Conservation (phyloP, 2,888 invertebrate genomes). For the Ryuthela nishihirai region DNA sequence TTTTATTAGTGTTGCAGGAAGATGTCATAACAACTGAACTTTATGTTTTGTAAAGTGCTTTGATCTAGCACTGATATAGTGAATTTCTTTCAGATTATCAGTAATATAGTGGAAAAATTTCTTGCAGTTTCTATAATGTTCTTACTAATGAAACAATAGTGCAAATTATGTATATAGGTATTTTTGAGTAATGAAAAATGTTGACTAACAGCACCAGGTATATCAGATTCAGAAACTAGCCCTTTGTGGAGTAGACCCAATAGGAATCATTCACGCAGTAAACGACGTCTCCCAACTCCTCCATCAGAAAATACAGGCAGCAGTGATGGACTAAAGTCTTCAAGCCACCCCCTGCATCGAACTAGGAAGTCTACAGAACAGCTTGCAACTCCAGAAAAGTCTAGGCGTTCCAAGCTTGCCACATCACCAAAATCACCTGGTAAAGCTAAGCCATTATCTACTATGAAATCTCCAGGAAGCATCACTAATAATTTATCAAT, state of each 20-base stretch:
- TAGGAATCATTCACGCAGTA: neutral
- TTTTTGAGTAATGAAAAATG: too few relatives aligned
- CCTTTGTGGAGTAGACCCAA: neutral
- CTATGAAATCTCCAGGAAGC: conserved; percentile 30
- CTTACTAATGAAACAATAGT: too few relatives aligned
- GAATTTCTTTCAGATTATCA: too few relatives aligned
- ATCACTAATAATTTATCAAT: conserved; percentile 29
- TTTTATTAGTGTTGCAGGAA: too few relatives aligned
- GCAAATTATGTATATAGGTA: too few relatives aligned
- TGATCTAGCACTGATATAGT: too few relatives aligned
- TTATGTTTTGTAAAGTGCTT: too few relatives aligned
- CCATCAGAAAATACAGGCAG: neutral
- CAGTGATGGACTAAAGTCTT: neutral
- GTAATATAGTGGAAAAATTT: too few relatives aligned
- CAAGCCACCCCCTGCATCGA: conserved; percentile 11
- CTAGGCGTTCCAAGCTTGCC: conserved; percentile 11
- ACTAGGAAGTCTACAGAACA: conserved; percentile 23
- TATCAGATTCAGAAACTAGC: neutral
- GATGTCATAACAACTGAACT: too few relatives aligned
- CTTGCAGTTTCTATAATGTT: too few relatives aligned
- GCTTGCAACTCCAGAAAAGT: conserved; percentile 27
- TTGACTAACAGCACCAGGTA: too few relatives aligned
- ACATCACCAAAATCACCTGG: conserved; percentile 31
- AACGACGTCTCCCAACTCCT: neutral
- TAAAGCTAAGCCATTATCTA: conserved; percentile 24